Evolutionary conservation across 2,888 invertebrate genomes (phyloP), one percentile per base, ranked within the genome.

Genomic region (Coenonympha arcania): DNA sequence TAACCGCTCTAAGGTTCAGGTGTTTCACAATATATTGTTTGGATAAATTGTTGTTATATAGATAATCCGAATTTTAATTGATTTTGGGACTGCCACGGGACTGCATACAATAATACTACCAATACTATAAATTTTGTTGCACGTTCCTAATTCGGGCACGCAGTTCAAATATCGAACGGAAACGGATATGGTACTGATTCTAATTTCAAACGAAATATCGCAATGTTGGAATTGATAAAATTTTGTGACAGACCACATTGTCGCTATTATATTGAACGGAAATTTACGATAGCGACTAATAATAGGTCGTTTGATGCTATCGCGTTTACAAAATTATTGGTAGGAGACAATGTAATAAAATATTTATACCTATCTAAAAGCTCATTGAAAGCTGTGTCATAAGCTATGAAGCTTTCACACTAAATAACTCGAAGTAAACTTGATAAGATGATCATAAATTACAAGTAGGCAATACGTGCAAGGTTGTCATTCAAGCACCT

Each of bases 141-240:
- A 70, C 71, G 79, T 69, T 83, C 81, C 73, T 84, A 84, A 85
- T 85, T 82, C 74, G 64, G 72, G 70, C 68, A 61, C 69, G 66
- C 69, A 65, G 69, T 78, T 76, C 71, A 66, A 85, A 81, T 85
- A 84, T 85, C 81, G 84, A 84, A 83, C 85, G 86, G 86, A 86
- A 85, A 75, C 82, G 86, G 86, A 85, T 77, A 80, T 83, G 68
- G 79, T 81, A 79, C 79, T 81, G 85, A 85, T 86, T 86, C 83
- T 80, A 85, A 85, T 78, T 84, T 80, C 81, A 74, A 81, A 82
- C 76, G 73, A 78, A 81, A 80, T 79, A 84, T 80, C 77, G 79
- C 79, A 76, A 79, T 73, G 77, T 76, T 77, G 73, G 74, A 76
- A 83, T 84, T 82, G 85, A 85, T 84, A 85, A 84, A 76, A 79